Percentiles rank a stretch among this genome's conserved stretches.
phyloP scores from a whole-genome alignment of 1,140 invertebrate species.

The Drosophila bifasciata region DNA sequence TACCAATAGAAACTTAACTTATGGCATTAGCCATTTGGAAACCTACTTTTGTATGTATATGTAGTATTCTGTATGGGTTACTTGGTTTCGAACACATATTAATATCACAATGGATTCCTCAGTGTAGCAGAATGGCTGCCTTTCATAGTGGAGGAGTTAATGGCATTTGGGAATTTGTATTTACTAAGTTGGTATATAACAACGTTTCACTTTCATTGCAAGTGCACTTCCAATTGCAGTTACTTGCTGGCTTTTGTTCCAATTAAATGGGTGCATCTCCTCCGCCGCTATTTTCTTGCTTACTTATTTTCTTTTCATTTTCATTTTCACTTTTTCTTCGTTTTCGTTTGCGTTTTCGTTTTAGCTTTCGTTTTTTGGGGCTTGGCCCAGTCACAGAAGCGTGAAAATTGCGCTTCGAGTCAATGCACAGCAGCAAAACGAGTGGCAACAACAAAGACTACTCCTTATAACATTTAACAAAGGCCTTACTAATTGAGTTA shows the following conservation, averaged over 20 bases:
- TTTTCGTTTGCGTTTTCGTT: slow-evolving; percentile 63
- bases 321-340: slow-evolving; percentile 38
- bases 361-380: no score
- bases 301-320: slow-evolving; percentile 1
- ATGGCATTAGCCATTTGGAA: no score
- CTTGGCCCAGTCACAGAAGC: slow-evolving; percentile 56
- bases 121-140: no score
- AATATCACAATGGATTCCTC: no score
- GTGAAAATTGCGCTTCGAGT: slow-evolving; percentile 66
- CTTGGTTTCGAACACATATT: no score
- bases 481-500: slow-evolving; percentile 68
- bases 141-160: neutral
- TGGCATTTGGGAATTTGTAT: neutral
- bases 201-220: slow-evolving; percentile 37
- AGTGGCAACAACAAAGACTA: slow-evolving; percentile 9
- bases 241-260: slow-evolving; percentile 13
- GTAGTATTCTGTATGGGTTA: no score
- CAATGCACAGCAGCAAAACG: slow-evolving; percentile 39
- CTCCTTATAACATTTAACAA: slow-evolving; percentile 32
- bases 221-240: slow-evolving; percentile 3
- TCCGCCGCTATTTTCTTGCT: slow-evolving; percentile 3
- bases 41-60: no score
- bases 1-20: no score
- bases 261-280: slow-evolving; percentile 39
- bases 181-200: neutral